Base-by-base conservation (phyloP, 2,797 vertebrate species). In the Poecilia picta region DNA sequence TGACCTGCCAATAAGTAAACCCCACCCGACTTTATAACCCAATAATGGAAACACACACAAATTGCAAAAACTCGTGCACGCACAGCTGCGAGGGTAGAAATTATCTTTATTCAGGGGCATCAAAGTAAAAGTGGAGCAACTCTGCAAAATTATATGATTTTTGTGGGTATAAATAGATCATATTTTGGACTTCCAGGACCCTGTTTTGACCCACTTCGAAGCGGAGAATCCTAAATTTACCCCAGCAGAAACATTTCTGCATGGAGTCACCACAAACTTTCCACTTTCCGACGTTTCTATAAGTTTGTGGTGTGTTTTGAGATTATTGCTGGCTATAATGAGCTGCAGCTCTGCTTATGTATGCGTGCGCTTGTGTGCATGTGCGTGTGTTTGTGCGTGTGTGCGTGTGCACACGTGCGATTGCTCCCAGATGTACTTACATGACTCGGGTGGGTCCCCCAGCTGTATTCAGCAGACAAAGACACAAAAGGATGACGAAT, bases 401-500 rank as follows among this genome's bases (percentile, higher is more conserved):
- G 78, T 89, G 87, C 68, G 82, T 5, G 23, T 2, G 76, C 83
- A 85, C 80, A 87, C 16, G 77, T 91, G 87, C 73, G 81, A 95
- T 95, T 89, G 91, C 89, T 96, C 93, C 94, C 95, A 96, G 64
- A 68, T 68, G 64, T 94, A 96, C 95, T 95, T 91, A 83, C 89
- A 90, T 88, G 92, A 93, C 88, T 91, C 92, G 94, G 94, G 94
- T 92, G 95, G 92, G 93, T 95, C 94, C 93, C 86, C 89, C 93
- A 94, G 94, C 93, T 95, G 94, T 89, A 91, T 87, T 82, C 89
- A 85, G 90, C 88, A 88, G 88, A 91, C 81, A 85, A 84, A 83
- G 82, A 89, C 85, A 89, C 89, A 86, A 83, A 81, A 62, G 80
- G 85, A 89, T 92, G 92, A 93, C 90, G 81, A 86, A 87, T 93